Conservation (phyloP, 2,797 vertebrate species). For the Trichosurus vulpecula region DNA sequence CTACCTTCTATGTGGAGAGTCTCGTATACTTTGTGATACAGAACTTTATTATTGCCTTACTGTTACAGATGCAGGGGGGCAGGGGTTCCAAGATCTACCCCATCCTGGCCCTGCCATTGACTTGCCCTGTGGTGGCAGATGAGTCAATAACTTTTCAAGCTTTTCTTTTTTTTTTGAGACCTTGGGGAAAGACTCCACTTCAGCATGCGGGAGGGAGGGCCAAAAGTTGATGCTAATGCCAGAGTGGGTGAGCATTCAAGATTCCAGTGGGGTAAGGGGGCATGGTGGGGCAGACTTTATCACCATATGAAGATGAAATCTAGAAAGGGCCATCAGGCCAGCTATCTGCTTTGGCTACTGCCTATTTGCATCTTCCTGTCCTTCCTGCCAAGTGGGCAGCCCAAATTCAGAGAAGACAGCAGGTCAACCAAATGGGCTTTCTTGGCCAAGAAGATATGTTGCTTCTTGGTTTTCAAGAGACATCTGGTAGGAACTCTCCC, state of each 20-base stretch:
- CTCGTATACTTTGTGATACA: no score
- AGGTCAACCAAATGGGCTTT: slow-evolving; percentile 9
- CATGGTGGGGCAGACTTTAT: neutral
- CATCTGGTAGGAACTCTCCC: slow-evolving; percentile 18
- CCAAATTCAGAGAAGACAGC: slow-evolving; percentile 10
- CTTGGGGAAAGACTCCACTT: neutral
- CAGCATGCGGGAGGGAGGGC: neutral
- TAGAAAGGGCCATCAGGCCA: slow-evolving; percentile 3
- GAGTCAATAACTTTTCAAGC: no score
- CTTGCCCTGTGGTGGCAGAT: neutral
- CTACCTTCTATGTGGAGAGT: no score
- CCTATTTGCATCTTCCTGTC: no score
- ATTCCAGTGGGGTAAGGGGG: slow-evolving; percentile 35
- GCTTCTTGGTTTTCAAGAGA: slow-evolving; percentile 55
- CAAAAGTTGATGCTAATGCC: neutral
- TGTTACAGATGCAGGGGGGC: no score
- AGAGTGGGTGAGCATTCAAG: slow-evolving; percentile 14
- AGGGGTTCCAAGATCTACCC: neutral
- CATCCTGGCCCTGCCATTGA: no score
- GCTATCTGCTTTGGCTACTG: slow-evolving; percentile 46
- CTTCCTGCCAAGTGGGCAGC: slow-evolving; percentile 47
- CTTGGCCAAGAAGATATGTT: slow-evolving; percentile 4
- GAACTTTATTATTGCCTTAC: no score
- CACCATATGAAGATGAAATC: slow-evolving; percentile 58
- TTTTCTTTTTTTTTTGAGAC: neutral